Conservation (phyloP, 1,140 invertebrate genomes). For the Melanaphis sacchari region DNA sequence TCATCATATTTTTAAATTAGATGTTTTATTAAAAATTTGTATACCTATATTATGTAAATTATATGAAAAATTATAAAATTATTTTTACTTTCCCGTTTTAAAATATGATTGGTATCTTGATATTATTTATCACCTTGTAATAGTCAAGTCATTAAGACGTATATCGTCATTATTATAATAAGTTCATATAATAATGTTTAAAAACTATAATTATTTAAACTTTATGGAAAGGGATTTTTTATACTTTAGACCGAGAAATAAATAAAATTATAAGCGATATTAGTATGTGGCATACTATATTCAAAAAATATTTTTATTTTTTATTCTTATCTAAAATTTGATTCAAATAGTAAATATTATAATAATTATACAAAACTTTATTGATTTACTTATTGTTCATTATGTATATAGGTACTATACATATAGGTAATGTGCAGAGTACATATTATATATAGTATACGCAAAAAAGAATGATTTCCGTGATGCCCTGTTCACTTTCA, state of each 20-base stretch:
- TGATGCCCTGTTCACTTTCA: neutral
- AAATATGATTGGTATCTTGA: neutral
- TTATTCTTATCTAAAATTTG: neutral
- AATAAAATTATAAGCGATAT: neutral
- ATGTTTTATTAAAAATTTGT: neutral
- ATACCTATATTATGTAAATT: neutral
- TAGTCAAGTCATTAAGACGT: neutral
- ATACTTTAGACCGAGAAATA: neutral
- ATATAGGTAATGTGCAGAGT: neutral
- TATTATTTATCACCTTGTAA: neutral
- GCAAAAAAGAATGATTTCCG: neutral
- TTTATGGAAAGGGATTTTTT: neutral
- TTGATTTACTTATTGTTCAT: neutral
- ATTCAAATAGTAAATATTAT: neutral
- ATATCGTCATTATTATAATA: neutral
- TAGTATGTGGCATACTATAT: neutral
- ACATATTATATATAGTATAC: neutral
- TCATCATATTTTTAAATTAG: neutral
- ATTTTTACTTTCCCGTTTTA: neutral
- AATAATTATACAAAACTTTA: neutral
- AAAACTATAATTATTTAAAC: neutral
- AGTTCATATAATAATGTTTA: neutral
- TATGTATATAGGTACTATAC: neutral
- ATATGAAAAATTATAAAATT: conserved; percentile 1
- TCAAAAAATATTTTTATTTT: neutral